These are phyloP conservation scores for Caligus rogercresseyi DNA, from an alignment of 1,140 invertebrate species.

Conservation along the genomic window DNA sequence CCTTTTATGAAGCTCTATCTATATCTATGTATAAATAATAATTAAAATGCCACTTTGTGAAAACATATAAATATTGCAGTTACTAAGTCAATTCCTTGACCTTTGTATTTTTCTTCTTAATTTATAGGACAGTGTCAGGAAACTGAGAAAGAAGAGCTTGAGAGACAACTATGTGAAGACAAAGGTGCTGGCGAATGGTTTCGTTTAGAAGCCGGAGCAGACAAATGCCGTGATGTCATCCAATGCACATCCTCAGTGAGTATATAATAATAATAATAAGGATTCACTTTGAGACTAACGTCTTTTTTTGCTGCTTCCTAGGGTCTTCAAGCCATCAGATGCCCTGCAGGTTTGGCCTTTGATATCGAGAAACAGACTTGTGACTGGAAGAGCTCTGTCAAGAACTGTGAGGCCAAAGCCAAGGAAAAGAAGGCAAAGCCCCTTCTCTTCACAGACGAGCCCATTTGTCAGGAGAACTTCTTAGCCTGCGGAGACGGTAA, in stretches of 20 bases:
- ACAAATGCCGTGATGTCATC: conserved; percentile 84
- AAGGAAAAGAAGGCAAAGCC: conserved; percentile 77
- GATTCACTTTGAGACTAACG: not conserved
- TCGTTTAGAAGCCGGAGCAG: conserved; percentile 64
- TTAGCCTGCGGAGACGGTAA: conserved; percentile 69
- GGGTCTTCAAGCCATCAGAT: conserved; percentile 77
- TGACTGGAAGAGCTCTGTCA: conserved; percentile 82
- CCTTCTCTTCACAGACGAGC: conserved; percentile 70
- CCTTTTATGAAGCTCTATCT: too few species aligned
- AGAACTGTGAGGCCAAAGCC: conserved; percentile 77
- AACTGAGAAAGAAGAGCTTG: conserved; percentile 10
- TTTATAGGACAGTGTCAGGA: conserved; percentile 8
- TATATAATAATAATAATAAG: conserved; percentile 2
- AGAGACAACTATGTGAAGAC: conserved; percentile 67
- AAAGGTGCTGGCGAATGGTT: conserved; percentile 93
- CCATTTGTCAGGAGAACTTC: conserved; percentile 42
- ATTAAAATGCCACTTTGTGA: too few species aligned
- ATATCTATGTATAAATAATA: too few species aligned
- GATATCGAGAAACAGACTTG: conserved; percentile 91
- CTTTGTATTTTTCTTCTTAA: not conserved
- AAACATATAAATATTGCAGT: too few species aligned
- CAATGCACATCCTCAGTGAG: conserved; percentile 70
- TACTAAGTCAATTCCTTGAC: too few species aligned
- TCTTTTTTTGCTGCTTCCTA: conserved; percentile 27
- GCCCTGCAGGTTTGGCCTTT: conserved; percentile 77